Conservation (phyloP, 92 coral and sea anemone genomes). For the Heliopora coerulea region DNA sequence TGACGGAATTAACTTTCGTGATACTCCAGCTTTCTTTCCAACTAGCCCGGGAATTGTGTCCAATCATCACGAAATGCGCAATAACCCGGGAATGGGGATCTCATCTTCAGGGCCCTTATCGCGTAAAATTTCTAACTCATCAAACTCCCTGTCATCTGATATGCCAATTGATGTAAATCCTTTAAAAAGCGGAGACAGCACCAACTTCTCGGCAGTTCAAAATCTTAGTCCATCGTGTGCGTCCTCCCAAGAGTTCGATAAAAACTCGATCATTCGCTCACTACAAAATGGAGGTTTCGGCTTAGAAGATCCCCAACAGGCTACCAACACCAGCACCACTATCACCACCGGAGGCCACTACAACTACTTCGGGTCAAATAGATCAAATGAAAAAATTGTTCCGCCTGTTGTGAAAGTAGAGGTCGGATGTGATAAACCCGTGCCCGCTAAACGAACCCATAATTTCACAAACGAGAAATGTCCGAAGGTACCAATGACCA, state of each 20-base stretch:
- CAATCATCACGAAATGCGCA: slow-evolving; percentile 1
- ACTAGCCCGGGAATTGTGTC: not conserved
- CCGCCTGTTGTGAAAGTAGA: slow-evolving; percentile 43
- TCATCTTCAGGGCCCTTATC: not conserved
- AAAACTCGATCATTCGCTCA: slow-evolving; percentile 35
- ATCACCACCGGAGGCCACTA: not conserved
- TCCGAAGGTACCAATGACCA: not conserved
- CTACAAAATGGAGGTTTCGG: not conserved
- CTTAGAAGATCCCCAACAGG: not conserved
- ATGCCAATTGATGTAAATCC: not conserved
- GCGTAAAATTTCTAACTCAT: not conserved
- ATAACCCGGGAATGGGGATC: not conserved
- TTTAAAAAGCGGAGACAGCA: not conserved
- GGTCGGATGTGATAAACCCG: slow-evolving; percentile 33
- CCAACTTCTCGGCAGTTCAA: not conserved
- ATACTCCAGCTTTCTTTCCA: not conserved
- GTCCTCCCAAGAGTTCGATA: slow-evolving; percentile 9
- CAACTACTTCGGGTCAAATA: slow-evolving; percentile 18
- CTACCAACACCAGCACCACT: not conserved
- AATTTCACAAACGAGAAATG: slow-evolving; percentile 20
- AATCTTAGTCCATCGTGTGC: not conserved
- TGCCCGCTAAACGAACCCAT: slow-evolving; percentile 35
- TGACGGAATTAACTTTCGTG: not conserved
- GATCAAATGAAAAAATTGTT: slow-evolving; percentile 15
- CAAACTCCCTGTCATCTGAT: slow-evolving; percentile 3